Base-by-base conservation (phyloP, 2,888 invertebrate species). In the Drepanosiphum platanoidis region DNA sequence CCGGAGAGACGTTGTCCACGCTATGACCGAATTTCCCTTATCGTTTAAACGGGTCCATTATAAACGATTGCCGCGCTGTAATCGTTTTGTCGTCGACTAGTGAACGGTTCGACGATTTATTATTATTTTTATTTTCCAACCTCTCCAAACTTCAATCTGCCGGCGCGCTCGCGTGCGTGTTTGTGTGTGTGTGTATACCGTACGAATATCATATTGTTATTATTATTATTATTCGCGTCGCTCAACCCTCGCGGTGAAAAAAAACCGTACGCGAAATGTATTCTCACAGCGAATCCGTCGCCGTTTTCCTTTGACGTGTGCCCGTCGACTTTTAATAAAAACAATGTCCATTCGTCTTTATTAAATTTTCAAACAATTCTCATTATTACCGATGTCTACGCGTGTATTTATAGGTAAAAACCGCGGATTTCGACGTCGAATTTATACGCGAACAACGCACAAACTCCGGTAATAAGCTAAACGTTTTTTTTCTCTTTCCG, bases 301-400 rank as follows among this genome's bases (percentile, higher is more conserved):
- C 46, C n/a, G n/a, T 22, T n/a, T 52, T 46, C 0, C 80, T 80
- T 80, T 70, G 70, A 80, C 66, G 66, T 70, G 8, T 27, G 27
- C 34, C 2, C 34, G 34, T 9, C 34, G 27, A 66, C 34, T 68
- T 80, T 80, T 80, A 80, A 80, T 70, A 68, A 32, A 80, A 80
- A 80, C 70, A 70, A 80, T 68, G 36, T 79, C 34, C n/a, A 46
- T 79, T 34, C 34, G 61, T 61, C 61, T 61, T 61, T 61, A 27
- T 61, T 61, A 27, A 61, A 61, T 61, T 61, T 61, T 61, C 27
- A 27, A 61, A 61, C 61, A 61, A 61, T 61, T 61, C 61, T 8
- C 5, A 52, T 22, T 52, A 52, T 18, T 3, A 1, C 58, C 27
- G 27, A 27, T 11, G n/a, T 61, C 27, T 61, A 27, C 22, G 27